Percentiles rank a stretch among this genome's conserved stretches.
Conservation (phyloP, 2,888 invertebrate genomes). For the Arrhopalites spinosus region DNA sequence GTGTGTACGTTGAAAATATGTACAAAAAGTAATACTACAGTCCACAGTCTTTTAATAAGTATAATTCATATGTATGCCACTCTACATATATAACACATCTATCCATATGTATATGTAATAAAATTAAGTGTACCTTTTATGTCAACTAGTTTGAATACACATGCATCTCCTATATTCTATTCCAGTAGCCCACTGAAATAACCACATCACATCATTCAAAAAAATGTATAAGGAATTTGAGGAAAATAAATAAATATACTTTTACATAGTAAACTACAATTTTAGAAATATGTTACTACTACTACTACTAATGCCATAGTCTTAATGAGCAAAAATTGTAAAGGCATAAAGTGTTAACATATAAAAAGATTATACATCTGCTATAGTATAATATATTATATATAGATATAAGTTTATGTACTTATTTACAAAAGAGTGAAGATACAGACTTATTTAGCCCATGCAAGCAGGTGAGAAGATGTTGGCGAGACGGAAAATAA, state of each 20-base stretch:
- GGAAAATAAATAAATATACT: too few species aligned
- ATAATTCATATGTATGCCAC: background rate
- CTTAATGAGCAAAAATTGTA: background rate
- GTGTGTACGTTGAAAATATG: background rate
- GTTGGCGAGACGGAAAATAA: conserved; percentile 21
- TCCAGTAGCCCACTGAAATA: too few species aligned
- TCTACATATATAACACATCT: background rate
- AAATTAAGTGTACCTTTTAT: too few species aligned
- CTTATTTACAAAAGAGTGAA: background rate
- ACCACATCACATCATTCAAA: too few species aligned
- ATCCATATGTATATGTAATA: background rate
- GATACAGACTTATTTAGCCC: conserved; percentile 8
- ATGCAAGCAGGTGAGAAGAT: conserved; percentile 11
- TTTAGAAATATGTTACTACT: too few species aligned
- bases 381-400: background rate
- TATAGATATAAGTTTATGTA: too few species aligned
- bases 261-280: too few species aligned
- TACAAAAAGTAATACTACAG: background rate
- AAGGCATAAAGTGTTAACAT: background rate
- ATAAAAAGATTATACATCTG: background rate
- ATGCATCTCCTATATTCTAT: too few species aligned
- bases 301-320: too few species aligned
- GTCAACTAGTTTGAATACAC: too few species aligned
- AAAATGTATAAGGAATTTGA: too few species aligned
- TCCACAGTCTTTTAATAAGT: background rate